Conservation (phyloP, 2,888 invertebrate species). For the Dasypogon diadema region DNA sequence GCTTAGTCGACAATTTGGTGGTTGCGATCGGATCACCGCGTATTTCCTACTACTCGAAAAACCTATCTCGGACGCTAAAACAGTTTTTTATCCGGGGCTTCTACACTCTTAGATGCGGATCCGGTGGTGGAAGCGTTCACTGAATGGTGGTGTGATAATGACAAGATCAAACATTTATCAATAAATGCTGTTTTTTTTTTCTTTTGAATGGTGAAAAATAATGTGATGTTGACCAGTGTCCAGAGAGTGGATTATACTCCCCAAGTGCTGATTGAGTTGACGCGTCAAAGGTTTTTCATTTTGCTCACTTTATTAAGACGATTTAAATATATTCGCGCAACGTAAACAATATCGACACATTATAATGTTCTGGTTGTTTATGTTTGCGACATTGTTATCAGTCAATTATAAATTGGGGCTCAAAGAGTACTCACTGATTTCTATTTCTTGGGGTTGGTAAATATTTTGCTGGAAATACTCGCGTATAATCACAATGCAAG, state of each 20-base stretch:
- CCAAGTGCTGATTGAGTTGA: constrained; percentile 3
- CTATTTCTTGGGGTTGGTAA: too few relatives aligned
- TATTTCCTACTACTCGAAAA: constrained; percentile 50
- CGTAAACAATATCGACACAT: constrained; percentile 25
- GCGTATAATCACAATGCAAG: too few relatives aligned
- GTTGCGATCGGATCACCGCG: constrained; percentile 52
- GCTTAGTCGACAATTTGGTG: constrained; percentile 54
- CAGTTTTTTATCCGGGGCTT: constrained; percentile 33
- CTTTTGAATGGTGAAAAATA: constrained; percentile 25
- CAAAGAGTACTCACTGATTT: too few relatives aligned
- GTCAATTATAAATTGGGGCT: too few relatives aligned
- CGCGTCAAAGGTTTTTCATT: constrained; percentile 34
- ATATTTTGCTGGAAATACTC: background rate
- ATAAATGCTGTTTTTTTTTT: constrained; percentile 21
- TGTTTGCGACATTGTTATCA: constrained; percentile 22
- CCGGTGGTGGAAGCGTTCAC: constrained; percentile 44
- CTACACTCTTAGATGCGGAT: constrained; percentile 15
- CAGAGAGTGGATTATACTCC: constrained; percentile 23
- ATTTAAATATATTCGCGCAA: constrained; percentile 18
- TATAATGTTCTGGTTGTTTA: constrained; percentile 28
- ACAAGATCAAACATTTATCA: constrained; percentile 48
- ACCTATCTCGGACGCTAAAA: constrained; percentile 2
- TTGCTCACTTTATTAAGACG: constrained; percentile 23
- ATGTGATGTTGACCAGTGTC: constrained; percentile 27
- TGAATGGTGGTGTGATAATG: constrained; percentile 45